Base-by-base conservation (phyloP, 2,113 vertebrate genomes). In the Gymnorhina tibicen region DNA sequence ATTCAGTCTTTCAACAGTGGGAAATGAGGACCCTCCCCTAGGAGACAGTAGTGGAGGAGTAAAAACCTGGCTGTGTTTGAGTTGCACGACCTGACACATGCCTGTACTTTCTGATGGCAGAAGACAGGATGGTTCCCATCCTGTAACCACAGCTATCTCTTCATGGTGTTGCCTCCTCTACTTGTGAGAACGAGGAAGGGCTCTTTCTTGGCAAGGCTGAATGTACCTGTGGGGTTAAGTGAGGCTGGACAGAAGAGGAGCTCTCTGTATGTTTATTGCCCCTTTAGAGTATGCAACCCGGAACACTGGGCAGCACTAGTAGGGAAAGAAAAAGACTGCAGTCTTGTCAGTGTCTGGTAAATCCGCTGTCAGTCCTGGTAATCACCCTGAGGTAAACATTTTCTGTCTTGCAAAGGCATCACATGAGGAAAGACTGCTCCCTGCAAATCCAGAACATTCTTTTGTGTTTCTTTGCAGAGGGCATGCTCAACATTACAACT, bases 51-150 rank as follows among this genome's bases (percentile, higher is more conserved):
- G 39, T 60, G 33, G 46, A 33, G 22, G 24, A 85, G 28, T 11
- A 47, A 78, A 21, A 16, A 59, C 24, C 28, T 46, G 42, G 13
- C 37, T 67, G 22, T 4, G 2, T 80, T 83, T 68, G 9, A 35
- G 28, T 59, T 0, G 0, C 5, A 4, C 4, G 6, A 24, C 14
- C 42, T 66, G 30, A 20, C 18, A 20, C 5, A 4, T 14, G 30
- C 10, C 30, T 64, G 10, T 22, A 14, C 8, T 73, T 96, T 60
- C 78, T 52, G 55, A 73, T 35, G 33, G 37, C 10, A 30, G 42
- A 21, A 75, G 13, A 41, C 10, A 23, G 47, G n/a, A 68, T 44
- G 47, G 19, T 13, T 79, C 22, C 21, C 35, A 32, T n/a, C 37
- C 13, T 52, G 52, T 23, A 62, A 50, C 3, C 28, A 21, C 37